Base-by-base conservation (phyloP, 1,140 invertebrate species). In the Bicyclus anynana region DNA sequence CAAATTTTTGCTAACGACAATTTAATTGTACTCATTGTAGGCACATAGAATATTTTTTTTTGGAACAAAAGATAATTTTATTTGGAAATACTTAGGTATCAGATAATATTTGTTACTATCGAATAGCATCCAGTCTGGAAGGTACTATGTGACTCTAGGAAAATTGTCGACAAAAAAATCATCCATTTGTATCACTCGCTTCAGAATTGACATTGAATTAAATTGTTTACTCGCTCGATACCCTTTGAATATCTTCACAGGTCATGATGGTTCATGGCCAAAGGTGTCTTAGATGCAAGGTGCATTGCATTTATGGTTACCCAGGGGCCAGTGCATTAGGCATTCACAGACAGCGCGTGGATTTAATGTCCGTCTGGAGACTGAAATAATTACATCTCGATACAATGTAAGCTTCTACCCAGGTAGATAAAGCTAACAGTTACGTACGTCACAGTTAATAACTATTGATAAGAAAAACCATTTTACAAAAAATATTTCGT, bases 291-390 rank as follows among this genome's bases (percentile, higher is more conserved):
- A 59, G 57, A 14, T 40, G n/a, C 47, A 37, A 55, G 37, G 48
- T 54, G 53, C 48, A 61, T 40, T 59, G 50, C 59, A 59, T 40
- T 53, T 61, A 44, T n/a, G 40, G 20, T 44, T 44, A 20, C 7
- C 10, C 37, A 48, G 58, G 59, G 69, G 68, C 53, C n/a, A 59
- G 59, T 70, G 68, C 68, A 80, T 73, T 73, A 79, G 76, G 72
- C 79, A 49, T 60, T 23, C 3, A 4, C 2, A 76, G 72, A 72
- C 74, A 49, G 61, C 74, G 69, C 70, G 70, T 80, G 72, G 72
- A 48, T 65, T 78, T 74, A 83, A 75, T 77, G 56, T 56, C 44
- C 57, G 68, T 71, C 63, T 72, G 64, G 18, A 33, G 7, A 12
- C 29, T n/a, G 10, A 33, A 33, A n/a, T n/a, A n/a, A 27, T 27